Evolutionary conservation across 2,113 vertebrate species (phyloP).

Genomic region (Sialia sialis): DNA sequence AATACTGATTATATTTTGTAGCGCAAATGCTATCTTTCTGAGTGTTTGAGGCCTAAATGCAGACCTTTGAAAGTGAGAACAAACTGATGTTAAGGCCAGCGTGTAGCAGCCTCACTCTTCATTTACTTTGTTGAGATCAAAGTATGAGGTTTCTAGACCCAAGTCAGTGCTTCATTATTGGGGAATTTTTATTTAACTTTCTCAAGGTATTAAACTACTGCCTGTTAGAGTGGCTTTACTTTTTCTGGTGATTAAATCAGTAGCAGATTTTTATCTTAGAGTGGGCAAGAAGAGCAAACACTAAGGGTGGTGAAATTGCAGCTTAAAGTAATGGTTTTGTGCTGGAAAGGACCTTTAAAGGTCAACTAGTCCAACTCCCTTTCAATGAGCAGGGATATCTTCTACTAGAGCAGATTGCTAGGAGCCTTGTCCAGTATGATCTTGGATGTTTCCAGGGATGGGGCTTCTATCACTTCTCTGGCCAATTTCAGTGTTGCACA

Average conservation of each 20-base stretch:
- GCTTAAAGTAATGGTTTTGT: not conserved
- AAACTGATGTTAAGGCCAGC: not conserved
- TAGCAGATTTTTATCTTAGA: not conserved
- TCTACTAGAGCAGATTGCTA: not conserved
- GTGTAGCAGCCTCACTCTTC: not conserved
- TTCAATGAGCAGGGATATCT: not conserved
- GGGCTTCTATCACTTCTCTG: not conserved
- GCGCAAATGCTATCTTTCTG: not conserved
- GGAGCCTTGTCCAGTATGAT: not conserved
- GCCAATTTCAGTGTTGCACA: not conserved
- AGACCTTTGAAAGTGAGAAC: not conserved
- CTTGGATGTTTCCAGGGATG: not conserved
- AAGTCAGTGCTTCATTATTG: not conserved
- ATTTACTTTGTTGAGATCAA: not conserved
- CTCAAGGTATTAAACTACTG: not conserved
- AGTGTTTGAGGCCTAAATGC: not conserved
- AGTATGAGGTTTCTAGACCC: not conserved
- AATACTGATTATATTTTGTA: not conserved
- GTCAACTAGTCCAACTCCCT: not conserved
- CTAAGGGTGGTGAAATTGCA: not conserved
- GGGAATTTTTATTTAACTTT: not conserved
- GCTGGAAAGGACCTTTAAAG: not conserved
- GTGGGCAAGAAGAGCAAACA: not conserved
- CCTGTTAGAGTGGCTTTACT: not conserved
- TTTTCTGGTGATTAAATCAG: not conserved